phyloP scores from a whole-genome alignment of 1,140 invertebrate species.

The Penaeus indicus region DNA sequence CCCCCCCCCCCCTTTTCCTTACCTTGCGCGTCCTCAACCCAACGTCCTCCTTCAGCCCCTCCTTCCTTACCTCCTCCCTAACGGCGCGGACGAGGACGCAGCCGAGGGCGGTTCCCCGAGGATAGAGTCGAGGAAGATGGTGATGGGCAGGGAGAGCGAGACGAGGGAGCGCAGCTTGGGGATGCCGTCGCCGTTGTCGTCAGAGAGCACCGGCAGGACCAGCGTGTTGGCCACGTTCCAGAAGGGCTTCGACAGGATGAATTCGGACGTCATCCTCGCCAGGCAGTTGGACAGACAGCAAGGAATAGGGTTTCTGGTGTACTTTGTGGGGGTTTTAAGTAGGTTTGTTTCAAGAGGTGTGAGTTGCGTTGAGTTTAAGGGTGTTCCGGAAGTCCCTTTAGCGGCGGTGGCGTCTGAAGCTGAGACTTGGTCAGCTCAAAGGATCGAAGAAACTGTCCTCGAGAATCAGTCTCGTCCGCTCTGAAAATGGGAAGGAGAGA shows the following conservation, averaged over 20 bases:
- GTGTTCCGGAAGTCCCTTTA: no score
- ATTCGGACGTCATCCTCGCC: conserved; percentile 1
- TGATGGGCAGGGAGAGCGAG: conserved; percentile 45
- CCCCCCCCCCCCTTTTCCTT: no score
- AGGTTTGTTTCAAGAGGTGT: no score
- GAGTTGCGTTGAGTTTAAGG: no score
- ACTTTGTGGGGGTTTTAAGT: no score
- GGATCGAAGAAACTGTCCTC: no score
- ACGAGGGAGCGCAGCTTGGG: conserved; percentile 43
- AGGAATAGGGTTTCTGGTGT: neutral
- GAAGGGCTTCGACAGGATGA: conserved; percentile 38
- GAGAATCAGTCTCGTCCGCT: no score
- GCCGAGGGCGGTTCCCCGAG: conserved; percentile 22
- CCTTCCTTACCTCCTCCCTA: neutral
- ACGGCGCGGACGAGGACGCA: no score
- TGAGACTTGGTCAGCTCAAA: no score
- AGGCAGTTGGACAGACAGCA: neutral
- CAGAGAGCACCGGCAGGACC: conserved; percentile 33
- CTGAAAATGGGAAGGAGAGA: no score
- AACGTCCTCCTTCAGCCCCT: neutral
- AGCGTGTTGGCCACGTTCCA: conserved; percentile 48
- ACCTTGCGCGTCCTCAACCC: neutral
- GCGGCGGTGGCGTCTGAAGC: no score
- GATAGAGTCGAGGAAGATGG: conserved; percentile 47
- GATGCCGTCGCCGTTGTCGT: conserved; percentile 47